These are phyloP conservation scores for Microchirus variegatus DNA, from an alignment of 2,797 vertebrate genomes.

Conservation along the genomic window DNA sequence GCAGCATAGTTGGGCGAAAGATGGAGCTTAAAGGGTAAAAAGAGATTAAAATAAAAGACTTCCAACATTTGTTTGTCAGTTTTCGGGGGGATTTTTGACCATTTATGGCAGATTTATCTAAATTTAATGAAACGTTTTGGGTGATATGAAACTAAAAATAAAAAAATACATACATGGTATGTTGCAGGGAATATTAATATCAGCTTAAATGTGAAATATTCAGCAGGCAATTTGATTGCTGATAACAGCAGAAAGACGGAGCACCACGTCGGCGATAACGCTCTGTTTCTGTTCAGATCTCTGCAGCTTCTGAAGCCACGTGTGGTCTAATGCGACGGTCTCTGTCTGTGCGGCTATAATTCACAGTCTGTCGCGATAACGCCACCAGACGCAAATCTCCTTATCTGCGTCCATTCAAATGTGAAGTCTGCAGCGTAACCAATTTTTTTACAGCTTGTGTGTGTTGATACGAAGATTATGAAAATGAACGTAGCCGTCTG, in stretches of 20 bases:
- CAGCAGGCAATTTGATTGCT: too few species aligned
- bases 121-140: too few species aligned
- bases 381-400: background rate
- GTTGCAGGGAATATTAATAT: background rate
- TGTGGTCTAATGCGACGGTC: conserved; percentile 14
- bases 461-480: too few species aligned
- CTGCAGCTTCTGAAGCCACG: conserved; percentile 4
- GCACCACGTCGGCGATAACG: background rate
- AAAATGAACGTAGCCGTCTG: too few species aligned
- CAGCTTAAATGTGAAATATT: background rate
- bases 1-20: too few species aligned
- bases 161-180: too few species aligned
- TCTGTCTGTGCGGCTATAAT: conserved; percentile 6
- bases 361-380: conserved; percentile 27
- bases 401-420: conserved; percentile 1
- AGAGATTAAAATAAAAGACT: too few species aligned
- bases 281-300: background rate
- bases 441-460: conserved; percentile 6
- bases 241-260: background rate
- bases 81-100: too few species aligned
- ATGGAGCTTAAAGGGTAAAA: too few species aligned
- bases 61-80: too few species aligned
- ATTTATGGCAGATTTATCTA: too few species aligned
- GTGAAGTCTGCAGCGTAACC: conserved; percentile 19
- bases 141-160: too few species aligned